These are phyloP conservation scores for Amblyjoppa proteus DNA, from an alignment of 2,888 invertebrate species.

Conservation along the genomic window DNA sequence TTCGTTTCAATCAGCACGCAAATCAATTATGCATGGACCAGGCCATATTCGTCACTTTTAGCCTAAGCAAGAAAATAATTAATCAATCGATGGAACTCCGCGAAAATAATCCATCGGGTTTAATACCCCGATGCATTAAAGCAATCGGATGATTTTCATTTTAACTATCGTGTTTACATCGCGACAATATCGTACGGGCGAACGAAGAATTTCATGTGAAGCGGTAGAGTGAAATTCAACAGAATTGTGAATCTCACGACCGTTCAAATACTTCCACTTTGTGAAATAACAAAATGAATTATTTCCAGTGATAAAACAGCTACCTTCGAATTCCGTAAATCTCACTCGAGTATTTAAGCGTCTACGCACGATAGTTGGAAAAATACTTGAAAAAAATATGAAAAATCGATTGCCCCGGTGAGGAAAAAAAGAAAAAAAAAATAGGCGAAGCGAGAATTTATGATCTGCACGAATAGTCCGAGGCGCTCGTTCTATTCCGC, in stretches of 20 bases:
- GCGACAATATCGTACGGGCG: not conserved
- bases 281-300: not conserved
- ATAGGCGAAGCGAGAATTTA: not conserved
- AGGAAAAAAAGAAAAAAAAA: not conserved
- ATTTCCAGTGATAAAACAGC: slow-evolving; percentile 1
- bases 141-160: no score
- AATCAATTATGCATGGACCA: not conserved
- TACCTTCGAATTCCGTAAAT: slow-evolving; percentile 37
- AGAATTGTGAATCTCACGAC: not conserved
- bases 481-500: slow-evolving; percentile 40
- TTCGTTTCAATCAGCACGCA: no score
- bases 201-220: not conserved
- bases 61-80: not conserved
- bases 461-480: not conserved
- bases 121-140: no score
- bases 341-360: not conserved
- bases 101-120: no score
- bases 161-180: not conserved
- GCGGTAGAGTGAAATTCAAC: not conserved
- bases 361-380: not conserved
- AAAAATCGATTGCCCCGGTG: slow-evolving; percentile 10
- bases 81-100: not conserved
- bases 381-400: slow-evolving; percentile 20
- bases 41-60: not conserved
- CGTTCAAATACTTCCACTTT: not conserved